Conservation (phyloP, 2,113 vertebrate genomes). For the Anser cygnoides region DNA sequence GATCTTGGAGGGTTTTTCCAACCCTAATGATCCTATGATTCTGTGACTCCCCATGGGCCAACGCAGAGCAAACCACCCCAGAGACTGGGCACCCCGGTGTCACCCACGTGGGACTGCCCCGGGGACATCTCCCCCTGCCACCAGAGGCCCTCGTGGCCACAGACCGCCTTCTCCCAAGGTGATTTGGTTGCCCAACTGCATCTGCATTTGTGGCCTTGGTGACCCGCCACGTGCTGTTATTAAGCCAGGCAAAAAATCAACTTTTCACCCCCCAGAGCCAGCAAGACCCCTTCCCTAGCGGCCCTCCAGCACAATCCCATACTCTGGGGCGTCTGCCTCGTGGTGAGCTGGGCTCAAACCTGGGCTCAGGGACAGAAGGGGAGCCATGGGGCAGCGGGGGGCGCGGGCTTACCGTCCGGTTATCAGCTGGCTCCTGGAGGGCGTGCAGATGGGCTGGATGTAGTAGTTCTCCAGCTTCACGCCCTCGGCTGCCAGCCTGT, state of each 20-base stretch:
- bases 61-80: background rate
- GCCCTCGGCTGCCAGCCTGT: constrained; percentile 91
- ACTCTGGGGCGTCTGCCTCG: background rate
- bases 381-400: background rate
- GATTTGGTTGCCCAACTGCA: background rate
- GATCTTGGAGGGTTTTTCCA: too few relatives aligned
- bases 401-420: constrained; percentile 89
- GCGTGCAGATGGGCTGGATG: constrained; percentile 97
- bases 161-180: background rate
- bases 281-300: background rate
- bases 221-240: background rate
- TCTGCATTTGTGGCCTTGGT: background rate
- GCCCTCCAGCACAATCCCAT: background rate
- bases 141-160: background rate
- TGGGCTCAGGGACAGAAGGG: background rate
- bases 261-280: background rate
- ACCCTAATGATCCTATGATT: too few relatives aligned
- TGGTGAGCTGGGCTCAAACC: background rate
- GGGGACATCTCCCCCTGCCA: background rate
- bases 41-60: background rate
- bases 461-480: constrained; percentile 98
- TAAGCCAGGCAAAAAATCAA: background rate
- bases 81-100: background rate
- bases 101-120: background rate
- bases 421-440: constrained; percentile 94